Conservation (phyloP, 92 coral and sea anemone species). For the Epizoanthus illoricatus region DNA sequence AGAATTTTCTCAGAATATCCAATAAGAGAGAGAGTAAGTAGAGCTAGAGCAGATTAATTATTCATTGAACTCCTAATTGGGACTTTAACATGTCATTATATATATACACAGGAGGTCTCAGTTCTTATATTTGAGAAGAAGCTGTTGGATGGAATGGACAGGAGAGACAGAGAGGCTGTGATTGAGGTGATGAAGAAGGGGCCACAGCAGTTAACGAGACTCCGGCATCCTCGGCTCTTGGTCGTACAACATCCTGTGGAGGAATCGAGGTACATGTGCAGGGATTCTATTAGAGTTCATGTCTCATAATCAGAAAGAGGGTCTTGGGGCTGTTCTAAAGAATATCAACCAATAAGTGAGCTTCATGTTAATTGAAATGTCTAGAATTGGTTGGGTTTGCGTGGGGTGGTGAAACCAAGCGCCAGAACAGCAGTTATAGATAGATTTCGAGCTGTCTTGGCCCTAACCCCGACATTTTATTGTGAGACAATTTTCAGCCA, state of each 20-base stretch:
- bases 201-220: constrained; percentile 85
- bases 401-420: no score
- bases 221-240: constrained; percentile 89
- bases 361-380: no score
- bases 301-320: background rate
- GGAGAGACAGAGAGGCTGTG: constrained; percentile 70
- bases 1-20: no score
- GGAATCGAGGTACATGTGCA: constrained; percentile 79
- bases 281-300: no score
- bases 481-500: no score
- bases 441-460: no score
- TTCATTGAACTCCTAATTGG: background rate
- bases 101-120: constrained; percentile 78
- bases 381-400: no score
- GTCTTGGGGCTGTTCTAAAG: background rate
- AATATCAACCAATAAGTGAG: no score
- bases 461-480: no score
- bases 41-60: no score
- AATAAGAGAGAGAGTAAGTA: no score
- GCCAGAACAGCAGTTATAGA: no score
- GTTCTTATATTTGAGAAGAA: constrained; percentile 92
- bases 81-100: background rate
- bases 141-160: constrained; percentile 83
- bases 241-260: constrained; percentile 96
- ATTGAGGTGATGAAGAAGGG: constrained; percentile 91